A percentile compares a stretch with the other conserved stretches of the same genome.
These are phyloP conservation scores for Cabera pusaria DNA, from an alignment of 2,888 invertebrate genomes.

Conservation along the genomic window DNA sequence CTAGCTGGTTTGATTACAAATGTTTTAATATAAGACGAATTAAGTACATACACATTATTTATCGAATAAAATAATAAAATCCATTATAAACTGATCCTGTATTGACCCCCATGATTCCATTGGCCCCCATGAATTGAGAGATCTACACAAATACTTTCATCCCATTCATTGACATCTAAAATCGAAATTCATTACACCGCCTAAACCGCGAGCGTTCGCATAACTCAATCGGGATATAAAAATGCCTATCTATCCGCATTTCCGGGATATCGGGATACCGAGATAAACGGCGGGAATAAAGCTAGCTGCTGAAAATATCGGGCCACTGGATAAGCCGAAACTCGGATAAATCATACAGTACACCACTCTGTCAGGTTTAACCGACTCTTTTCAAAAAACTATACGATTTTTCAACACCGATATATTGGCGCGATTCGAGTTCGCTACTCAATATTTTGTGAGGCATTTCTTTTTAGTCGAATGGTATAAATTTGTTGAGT, in stretches of 20 bases:
- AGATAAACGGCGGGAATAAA: constrained; percentile 28
- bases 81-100: too few relatives aligned
- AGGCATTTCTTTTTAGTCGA: too few relatives aligned
- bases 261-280: constrained; percentile 22
- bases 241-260: constrained; percentile 32
- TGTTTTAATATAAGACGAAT: too few relatives aligned
- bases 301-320: constrained; percentile 31
- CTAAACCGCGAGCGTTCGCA: constrained; percentile 5
- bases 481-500: too few relatives aligned
- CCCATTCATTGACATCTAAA: constrained; percentile 5
- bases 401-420: constrained; percentile 24
- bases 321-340: constrained; percentile 24
- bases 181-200: constrained; percentile 18
- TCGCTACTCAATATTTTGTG: constrained; percentile 5
- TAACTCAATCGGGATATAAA: constrained; percentile 28
- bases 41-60: too few relatives aligned
- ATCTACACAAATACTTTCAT: constrained; percentile 1
- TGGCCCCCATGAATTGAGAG: too few relatives aligned
- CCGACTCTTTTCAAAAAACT: constrained; percentile 31
- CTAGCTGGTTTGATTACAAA: too few relatives aligned
- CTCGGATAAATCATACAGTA: constrained; percentile 37
- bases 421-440: constrained; percentile 33
- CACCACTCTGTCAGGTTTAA: constrained; percentile 39
- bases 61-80: too few relatives aligned
- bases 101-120: too few relatives aligned